These are phyloP conservation scores for Irena cyanogastra DNA, from an alignment of 2,113 vertebrate genomes.

Conservation along the genomic window DNA sequence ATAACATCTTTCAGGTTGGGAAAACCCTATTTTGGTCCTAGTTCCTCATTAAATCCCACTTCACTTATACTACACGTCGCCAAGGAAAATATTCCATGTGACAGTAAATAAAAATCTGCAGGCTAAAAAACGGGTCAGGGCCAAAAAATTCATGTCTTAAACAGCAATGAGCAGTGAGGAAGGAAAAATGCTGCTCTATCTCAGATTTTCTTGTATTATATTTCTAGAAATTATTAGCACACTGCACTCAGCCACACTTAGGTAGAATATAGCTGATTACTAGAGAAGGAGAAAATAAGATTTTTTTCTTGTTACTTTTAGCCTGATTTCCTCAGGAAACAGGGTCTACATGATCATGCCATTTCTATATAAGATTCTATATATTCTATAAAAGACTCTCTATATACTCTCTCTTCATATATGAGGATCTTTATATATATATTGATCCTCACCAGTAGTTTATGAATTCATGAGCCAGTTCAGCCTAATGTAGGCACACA, in stretches of 20 bases:
- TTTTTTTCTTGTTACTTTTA: background rate
- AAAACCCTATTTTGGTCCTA: background rate
- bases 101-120: background rate
- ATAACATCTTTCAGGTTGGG: background rate
- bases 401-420: no score
- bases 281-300: background rate
- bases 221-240: background rate
- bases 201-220: background rate
- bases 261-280: background rate
- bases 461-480: background rate
- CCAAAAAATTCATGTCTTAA: background rate
- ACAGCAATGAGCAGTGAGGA: background rate
- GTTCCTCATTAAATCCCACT: background rate
- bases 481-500: background rate
- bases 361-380: background rate
- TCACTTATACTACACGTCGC: background rate
- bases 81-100: background rate
- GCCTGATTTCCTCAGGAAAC: background rate
- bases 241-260: background rate
- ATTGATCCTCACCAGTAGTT: background rate
- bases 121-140: fast-evolving
- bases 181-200: background rate
- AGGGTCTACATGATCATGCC: background rate
- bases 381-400: no score
- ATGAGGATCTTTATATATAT: no score